Evolutionary conservation across 2,888 invertebrate species (phyloP).

Genomic region (Ypsolopha scabrella): DNA sequence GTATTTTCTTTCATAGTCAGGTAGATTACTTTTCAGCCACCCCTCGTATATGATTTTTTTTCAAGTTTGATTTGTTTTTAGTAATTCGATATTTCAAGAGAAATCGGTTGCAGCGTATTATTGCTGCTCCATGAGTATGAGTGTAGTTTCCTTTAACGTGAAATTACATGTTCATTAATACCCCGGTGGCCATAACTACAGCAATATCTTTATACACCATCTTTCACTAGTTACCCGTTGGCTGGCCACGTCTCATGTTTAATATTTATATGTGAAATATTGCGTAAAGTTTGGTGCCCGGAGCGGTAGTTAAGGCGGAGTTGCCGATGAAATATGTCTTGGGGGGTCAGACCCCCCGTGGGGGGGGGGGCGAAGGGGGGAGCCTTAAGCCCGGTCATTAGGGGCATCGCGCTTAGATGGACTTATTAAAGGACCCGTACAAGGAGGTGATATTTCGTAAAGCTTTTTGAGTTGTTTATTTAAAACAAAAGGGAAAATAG

Average conservation of each 20-base stretch:
- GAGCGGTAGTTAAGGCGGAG: slow-evolving; percentile 53
- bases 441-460: slow-evolving; percentile 10
- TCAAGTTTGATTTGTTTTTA: no score
- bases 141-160: no score
- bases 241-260: slow-evolving; percentile 41
- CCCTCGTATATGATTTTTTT: no score
- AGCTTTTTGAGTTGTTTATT: no score
- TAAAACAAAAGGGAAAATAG: no score
- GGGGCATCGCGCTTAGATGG: slow-evolving; percentile 36
- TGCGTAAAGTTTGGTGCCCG: slow-evolving; percentile 45
- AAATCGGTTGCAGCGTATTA: no score
- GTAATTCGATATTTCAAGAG: no score
- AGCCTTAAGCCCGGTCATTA: slow-evolving; percentile 51
- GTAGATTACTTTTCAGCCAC: no score
- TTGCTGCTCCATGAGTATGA: no score
- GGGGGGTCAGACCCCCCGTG: slow-evolving; percentile 24
- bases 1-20: no score
- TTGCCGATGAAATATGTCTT: slow-evolving; percentile 68
- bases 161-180: no score
- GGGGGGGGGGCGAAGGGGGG: slow-evolving; percentile 39
- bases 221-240: background rate
- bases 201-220: background rate
- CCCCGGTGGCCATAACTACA: background rate
- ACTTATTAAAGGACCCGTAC: slow-evolving; percentile 37
- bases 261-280: slow-evolving; percentile 60